Base-by-base conservation (phyloP, 1,140 invertebrate genomes). In the Brachionus koreanus region DNA sequence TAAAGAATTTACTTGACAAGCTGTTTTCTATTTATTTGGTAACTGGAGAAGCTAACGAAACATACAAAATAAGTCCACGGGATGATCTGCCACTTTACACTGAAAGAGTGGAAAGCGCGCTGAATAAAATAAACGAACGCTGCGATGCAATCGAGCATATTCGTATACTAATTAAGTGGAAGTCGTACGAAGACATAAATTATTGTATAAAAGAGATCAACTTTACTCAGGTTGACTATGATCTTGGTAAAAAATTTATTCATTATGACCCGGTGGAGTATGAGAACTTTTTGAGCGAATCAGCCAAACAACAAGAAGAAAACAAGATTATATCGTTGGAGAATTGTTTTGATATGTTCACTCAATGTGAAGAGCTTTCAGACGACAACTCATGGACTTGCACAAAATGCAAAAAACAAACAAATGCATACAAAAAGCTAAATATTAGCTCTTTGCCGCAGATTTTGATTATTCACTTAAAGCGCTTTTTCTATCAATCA, bases 371-470 rank as follows among this genome's bases (percentile, higher is more conserved):
- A 84, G 86, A 86, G 82, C 89, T 97, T 19, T 94, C 93, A 75
- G 92, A 93, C 74, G 95, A 96, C 84, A 94, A 97, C 89, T 94
- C 94, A 0, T 97, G 95, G 95, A 92, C 92, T 84, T 98, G 96
- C 90, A 94, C 96, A 0, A 92, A 94, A 84, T 98, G 95, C 87
- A 94, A 95, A 86, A 91, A 93, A 84, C 95, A 95, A 85, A 93
- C 96, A 83, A 87, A 87, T 9, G 84, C 88, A 67, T 93, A 96
- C 1, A 98, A 97, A 88, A 95, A 95, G 63, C 90, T 98, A 3
- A 94, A 94, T 5, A 91, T 98, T 3, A 98, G 96, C 95, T 95
- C 95, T 0, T 88, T 97, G 57, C 97, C 96, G 0, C 94, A 97
- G 87, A 93, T 98, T 79, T 90, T 98, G 69, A 94, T 98, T 37